Base-by-base conservation (phyloP, 2,113 vertebrate genomes). In the Platichthys stellatus region DNA sequence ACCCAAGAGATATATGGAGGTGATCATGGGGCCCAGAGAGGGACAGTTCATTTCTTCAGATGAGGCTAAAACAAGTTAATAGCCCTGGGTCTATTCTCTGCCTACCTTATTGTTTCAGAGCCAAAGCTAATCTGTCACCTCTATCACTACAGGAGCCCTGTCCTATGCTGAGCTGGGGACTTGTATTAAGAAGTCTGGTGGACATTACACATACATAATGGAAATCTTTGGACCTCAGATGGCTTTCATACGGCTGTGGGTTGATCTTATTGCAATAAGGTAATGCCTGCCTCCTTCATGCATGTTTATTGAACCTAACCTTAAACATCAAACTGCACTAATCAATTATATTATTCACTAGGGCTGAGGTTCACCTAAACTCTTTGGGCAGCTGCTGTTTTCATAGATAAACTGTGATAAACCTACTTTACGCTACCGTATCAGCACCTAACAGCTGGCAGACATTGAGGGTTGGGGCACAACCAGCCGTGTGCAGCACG, bases 111-210 rank as follows among this genome's bases (percentile, higher is more conserved):
- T 69, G 31, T 68, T 56, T 56, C 26, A 63, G 47, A 73, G 45
- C 45, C 17, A 26, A 24, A 71, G 51, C 54, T 72, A 59, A 84
- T 47, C 3, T 24, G 57, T 74, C 24, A 38, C 18, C 35, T 69
- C 63, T 86, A 45, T 85, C 68, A 2, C 72, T 81, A 21, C 83
- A 98, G 97, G 97, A 88, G 97, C 97, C 17, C 92, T 99, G 76
- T 97, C 91, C 76, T 99, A 99, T 45, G 97, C 97, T 72, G 98
- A 99, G 66, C 79, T 99, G 76, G 98, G 98, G 69, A 99, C 98
- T 0, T 96, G 94, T 79, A 98, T 99, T 78, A 97, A 95, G 89
- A 99, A 99, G 88, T 99, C 97, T 47, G 98, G 98, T 0, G 98
- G 97, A 40, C 98, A 99, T 86, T 99, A 99, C 63, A 98, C 95